Conservation (phyloP, 1,140 invertebrate species). For the Sinonovacula constricta region DNA sequence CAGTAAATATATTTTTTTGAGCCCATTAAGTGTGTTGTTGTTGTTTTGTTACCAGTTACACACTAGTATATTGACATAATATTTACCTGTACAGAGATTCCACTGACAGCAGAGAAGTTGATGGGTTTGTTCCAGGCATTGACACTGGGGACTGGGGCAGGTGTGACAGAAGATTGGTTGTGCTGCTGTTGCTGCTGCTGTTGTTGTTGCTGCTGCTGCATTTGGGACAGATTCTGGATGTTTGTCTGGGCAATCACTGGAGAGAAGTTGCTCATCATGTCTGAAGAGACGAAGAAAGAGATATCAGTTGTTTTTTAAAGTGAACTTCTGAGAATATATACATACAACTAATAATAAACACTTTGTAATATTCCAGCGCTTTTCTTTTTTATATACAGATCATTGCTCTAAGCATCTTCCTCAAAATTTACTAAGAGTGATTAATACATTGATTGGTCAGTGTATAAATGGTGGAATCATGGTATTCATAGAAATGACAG, state of each 20-base stretch:
- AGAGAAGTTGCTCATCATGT: slow-evolving; percentile 20
- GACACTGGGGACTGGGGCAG: slow-evolving; percentile 84
- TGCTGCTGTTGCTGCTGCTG: slow-evolving; percentile 15
- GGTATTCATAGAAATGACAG: too few relatives aligned
- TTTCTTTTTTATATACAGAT: not conserved
- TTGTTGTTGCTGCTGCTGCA: slow-evolving; percentile 24
- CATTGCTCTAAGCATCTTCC: not conserved
- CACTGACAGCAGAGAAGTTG: slow-evolving; percentile 74
- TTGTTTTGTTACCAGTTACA: too few relatives aligned
- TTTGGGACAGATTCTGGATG: slow-evolving; percentile 32
- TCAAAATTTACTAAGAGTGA: too few relatives aligned
- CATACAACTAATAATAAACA: not conserved
- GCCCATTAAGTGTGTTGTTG: too few relatives aligned
- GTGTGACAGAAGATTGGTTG: slow-evolving; percentile 56
- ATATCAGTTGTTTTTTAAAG: too few relatives aligned
- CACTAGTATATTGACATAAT: too few relatives aligned
- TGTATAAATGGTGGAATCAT: too few relatives aligned
- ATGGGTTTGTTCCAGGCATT: slow-evolving; percentile 94
- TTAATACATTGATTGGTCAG: too few relatives aligned
- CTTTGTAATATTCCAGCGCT: not conserved
- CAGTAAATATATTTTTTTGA: too few relatives aligned
- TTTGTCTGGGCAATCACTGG: slow-evolving; percentile 32
- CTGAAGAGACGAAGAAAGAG: slow-evolving; percentile 3
- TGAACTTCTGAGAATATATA: too few relatives aligned
- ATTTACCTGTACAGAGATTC: slow-evolving; percentile 51